Evolutionary conservation across 2,113 vertebrate species (phyloP).

Genomic region (Pyxicephalus adspersus): DNA sequence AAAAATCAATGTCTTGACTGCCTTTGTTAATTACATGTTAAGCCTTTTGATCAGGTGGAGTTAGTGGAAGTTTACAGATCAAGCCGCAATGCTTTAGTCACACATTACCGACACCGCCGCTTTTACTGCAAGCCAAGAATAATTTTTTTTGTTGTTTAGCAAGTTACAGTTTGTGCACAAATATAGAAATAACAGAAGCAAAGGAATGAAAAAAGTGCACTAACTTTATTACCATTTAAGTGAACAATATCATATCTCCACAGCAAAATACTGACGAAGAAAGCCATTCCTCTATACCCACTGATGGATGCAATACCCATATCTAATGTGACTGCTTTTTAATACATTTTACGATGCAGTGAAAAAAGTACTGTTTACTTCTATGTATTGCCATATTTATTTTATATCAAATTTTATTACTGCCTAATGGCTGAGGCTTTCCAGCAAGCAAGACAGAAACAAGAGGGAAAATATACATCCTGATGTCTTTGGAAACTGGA

Average conservation of each 20-base stretch:
- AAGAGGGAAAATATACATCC: neutral
- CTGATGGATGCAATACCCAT: constrained; percentile 41
- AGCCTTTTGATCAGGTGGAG: constrained; percentile 19
- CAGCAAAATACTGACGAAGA: constrained; percentile 33
- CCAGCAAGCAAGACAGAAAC: constrained; percentile 1
- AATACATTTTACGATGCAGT: constrained; percentile 44
- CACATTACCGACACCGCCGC: neutral
- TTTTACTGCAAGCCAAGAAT: neutral
- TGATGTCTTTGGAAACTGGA: neutral
- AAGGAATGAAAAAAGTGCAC: constrained; percentile 36
- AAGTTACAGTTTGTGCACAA: constrained; percentile 8
- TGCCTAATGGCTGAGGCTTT: constrained; percentile 39
- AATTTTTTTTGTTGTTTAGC: constrained; percentile 8
- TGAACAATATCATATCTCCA: constrained; percentile 47
- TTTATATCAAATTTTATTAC: constrained; percentile 50
- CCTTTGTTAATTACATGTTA: constrained; percentile 40
- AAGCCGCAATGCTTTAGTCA: neutral
- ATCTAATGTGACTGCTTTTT: constrained; percentile 52
- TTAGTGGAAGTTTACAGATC: constrained; percentile 31
- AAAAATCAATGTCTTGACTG: constrained; percentile 23
- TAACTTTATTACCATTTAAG: constrained; percentile 51
- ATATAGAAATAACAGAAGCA: constrained; percentile 37
- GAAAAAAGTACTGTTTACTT: constrained; percentile 25
- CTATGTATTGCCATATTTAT: constrained; percentile 46
- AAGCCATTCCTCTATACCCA: neutral